Base-by-base conservation (phyloP, 1,140 invertebrate species). In the Papilio machaon region DNA sequence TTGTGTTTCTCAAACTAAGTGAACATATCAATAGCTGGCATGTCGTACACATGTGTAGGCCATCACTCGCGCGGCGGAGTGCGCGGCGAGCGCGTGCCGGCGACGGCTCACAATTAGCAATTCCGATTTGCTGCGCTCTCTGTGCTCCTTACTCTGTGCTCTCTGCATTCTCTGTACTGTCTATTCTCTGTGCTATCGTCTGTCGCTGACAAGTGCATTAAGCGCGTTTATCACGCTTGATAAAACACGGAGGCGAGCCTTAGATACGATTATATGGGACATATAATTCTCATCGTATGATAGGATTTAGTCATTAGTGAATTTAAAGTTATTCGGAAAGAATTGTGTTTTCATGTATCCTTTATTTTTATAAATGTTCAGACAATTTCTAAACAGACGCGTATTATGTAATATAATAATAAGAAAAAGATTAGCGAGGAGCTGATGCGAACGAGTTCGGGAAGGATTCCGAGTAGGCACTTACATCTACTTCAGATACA, bases 41-140 rank as follows among this genome's bases (percentile, higher is more conserved):
- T 19, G 38, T 19, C 19, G 43, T 19, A 30, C 46, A 35, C 74
- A 76, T 52, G 47, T 23, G 46, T 54, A 30, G 5, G 6, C 9
- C 47, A 54, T 54, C 23, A 75, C 9, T 23, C 13, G 10, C 9
- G 19, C 46, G 46, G 35, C 46, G 23, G 73, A 49, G 46, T 17
- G 49, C 10, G 17, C 3, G 47, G 47, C 47, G 74, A 30, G 74
- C 46, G 74, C 46, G 9, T 76, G 47, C 19, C 46, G 19, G 46
- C 19, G 47, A 54, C 47, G 47, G 74, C 46, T 54, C 76, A 35
- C 76, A 60, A 78, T 78, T 78, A 78, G 52, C 52, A 78, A 78
- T 78, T 78, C 76, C 54, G 76, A 78, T 78, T 76, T 76, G 47
- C n/a, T 54, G 74, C 74, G 23, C 47, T 76, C 23, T 70, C 60